Evolutionary conservation across 2,888 invertebrate species (phyloP).

Genomic region (Epirrhoe alternata): DNA sequence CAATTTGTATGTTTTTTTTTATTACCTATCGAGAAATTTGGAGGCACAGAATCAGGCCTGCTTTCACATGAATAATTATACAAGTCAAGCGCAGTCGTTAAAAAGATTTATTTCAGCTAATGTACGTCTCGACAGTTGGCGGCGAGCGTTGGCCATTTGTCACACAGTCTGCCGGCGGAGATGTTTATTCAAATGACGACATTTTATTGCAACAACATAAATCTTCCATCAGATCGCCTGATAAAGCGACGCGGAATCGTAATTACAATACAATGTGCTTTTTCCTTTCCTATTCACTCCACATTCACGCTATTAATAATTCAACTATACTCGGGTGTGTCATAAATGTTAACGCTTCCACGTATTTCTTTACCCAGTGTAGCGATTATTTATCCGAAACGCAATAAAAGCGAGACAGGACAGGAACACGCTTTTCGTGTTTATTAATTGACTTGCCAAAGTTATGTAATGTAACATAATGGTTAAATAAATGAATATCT

Average conservation of each 20-base stretch:
- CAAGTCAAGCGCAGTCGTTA: conserved; percentile 67
- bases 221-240: conserved; percentile 69
- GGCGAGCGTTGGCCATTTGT: conserved; percentile 75
- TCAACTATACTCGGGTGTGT: conserved; percentile 45
- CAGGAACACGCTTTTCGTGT: conserved; percentile 39
- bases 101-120: conserved; percentile 78
- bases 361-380: conserved; percentile 39
- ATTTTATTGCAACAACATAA: conserved; percentile 82
- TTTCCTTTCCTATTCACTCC: conserved; percentile 35
- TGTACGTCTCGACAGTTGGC: conserved; percentile 75
- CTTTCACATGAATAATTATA: conserved; percentile 72
- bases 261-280: conserved; percentile 67
- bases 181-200: conserved; percentile 83
- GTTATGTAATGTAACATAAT: too few species aligned
- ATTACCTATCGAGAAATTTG: conserved; percentile 17
- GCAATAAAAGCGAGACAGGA: conserved; percentile 43
- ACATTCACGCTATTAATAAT: conserved; percentile 51
- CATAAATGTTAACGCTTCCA: conserved; percentile 47
- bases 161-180: conserved; percentile 68
- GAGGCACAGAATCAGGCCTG: conserved; percentile 44
- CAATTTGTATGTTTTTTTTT: conserved; percentile 2
- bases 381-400: conserved; percentile 43
- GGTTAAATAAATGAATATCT: too few species aligned
- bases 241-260: conserved; percentile 72
- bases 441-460: too few species aligned